Base-by-base conservation (phyloP, 2,113 vertebrate genomes). In the Grammomys surdaster region DNA sequence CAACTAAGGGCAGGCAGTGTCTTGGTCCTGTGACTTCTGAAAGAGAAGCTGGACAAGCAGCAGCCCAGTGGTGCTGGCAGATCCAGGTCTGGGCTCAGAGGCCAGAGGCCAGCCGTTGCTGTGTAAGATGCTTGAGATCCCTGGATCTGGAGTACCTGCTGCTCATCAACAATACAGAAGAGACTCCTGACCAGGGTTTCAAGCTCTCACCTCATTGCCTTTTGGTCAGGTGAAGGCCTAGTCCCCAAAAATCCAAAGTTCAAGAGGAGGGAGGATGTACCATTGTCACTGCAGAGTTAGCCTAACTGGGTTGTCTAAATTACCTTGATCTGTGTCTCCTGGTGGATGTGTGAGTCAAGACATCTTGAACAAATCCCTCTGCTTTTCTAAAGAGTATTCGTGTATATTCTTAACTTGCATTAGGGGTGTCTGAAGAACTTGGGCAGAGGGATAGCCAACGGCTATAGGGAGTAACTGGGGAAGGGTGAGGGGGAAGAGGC, bases 111-210 rank as follows among this genome's bases (percentile, higher is more conserved):
- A 98, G 36, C 90, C 40, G 7, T 97, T 99, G 16, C 3, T 97
- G 0, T 80, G 8, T 0, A 97, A 96, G 0, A 56, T 98, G 19
- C 96, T 87, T 93, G 97, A 97, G 20, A 63, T 97, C 77, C 72
- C 97, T 94, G 4, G 80, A 97, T 1, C 91, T 98, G 0, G 96
- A 98, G 36, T 98, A 98, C 13, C 65, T 99, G 3, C 95, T 99
- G 0, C 98, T 99, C 5, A 48, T 99, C 94, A 99, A 99, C 97
- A 99, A 99, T 78, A 99, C 99, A 2, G 99, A 99, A 99, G 96
- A 98, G 97, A 33, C 33, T 3, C 56, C 3, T 1, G 1, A 28
- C 76, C 33, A 9, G 80, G 24, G 36, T 11, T 24, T 33, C 1
- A 24, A 40, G 14, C 40, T 67, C 5, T 33, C 48, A 5, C 43